Percentiles rank a stretch among this genome's conserved stretches.
Conservation (phyloP, 30 jellyfish, hydroid and myxozoan species). For the Mastigias papua region DNA sequence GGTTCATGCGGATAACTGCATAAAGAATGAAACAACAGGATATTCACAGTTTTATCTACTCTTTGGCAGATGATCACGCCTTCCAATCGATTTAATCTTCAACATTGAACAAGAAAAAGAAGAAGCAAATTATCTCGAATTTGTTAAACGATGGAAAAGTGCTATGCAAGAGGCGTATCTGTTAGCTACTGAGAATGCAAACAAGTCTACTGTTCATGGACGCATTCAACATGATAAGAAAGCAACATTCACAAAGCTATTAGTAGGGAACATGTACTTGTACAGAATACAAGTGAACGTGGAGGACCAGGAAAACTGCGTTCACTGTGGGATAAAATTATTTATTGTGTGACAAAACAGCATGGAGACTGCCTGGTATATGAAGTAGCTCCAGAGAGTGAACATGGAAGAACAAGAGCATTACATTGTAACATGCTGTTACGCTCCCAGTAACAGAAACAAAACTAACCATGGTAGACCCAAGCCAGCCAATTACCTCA, state of each 20-base stretch:
- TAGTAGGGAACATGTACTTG: conserved; percentile 21
- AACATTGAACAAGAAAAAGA: conserved; percentile 1
- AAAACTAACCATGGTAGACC: neutral
- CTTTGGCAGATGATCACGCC: conserved; percentile 66
- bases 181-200: conserved; percentile 6
- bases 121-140: neutral
- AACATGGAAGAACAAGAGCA: conserved; percentile 7
- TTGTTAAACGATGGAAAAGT: conserved; percentile 24
- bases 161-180: conserved; percentile 38
- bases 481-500: neutral
- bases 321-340: conserved; percentile 3
- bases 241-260: conserved; percentile 14
- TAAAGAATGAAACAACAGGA: conserved; percentile 59
- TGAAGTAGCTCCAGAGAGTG: conserved; percentile 31
- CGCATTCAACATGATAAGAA: conserved; percentile 17
- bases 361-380: conserved; percentile 50
- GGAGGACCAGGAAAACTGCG: conserved; percentile 41
- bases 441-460: neutral
- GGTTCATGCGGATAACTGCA: conserved; percentile 56
- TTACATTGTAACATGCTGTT: neutral
- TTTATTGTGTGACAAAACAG: conserved; percentile 4
- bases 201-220: conserved; percentile 24
- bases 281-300: conserved; percentile 21
- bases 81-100: conserved; percentile 17
- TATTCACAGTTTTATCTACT: conserved; percentile 43